Conservation (phyloP, 2,888 invertebrate species). For the Dynastes maya region DNA sequence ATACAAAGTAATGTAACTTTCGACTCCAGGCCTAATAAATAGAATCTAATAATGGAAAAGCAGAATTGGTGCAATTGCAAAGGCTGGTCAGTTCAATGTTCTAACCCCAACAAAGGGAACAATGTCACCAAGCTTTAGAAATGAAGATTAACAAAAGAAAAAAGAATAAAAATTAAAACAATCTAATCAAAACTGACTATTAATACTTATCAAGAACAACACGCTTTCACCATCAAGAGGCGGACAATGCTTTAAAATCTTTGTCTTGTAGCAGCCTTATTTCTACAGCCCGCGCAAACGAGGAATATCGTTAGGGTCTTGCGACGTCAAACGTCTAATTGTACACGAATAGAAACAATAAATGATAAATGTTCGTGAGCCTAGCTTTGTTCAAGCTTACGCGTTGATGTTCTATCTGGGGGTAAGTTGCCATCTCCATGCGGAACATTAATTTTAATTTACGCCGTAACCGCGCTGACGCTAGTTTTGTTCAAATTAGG, state of each 20-base stretch:
- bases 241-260: background rate
- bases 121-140: background rate
- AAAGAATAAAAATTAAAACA: background rate
- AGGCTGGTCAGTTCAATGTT: too few species aligned
- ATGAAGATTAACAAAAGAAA: background rate
- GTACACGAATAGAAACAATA: conserved; percentile 35
- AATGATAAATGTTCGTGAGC: conserved; percentile 36
- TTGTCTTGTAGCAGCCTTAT: background rate
- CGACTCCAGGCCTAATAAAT: too few species aligned
- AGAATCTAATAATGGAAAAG: too few species aligned
- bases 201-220: conserved; percentile 9
- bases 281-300: background rate
- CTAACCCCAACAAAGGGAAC: background rate
- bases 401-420: background rate
- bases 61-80: too few species aligned
- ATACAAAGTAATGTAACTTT: too few species aligned
- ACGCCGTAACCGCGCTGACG: conserved; percentile 20
- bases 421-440: conserved; percentile 16
- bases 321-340: conserved; percentile 29
- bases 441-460: conserved; percentile 37
- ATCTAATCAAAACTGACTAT: background rate
- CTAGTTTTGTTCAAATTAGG: conserved; percentile 37
- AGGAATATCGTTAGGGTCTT: background rate
- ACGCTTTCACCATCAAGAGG: background rate
- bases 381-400: background rate